Evolutionary conservation across 1,140 invertebrate genomes (phyloP).

Genomic region (Drosophila mojavensis): DNA sequence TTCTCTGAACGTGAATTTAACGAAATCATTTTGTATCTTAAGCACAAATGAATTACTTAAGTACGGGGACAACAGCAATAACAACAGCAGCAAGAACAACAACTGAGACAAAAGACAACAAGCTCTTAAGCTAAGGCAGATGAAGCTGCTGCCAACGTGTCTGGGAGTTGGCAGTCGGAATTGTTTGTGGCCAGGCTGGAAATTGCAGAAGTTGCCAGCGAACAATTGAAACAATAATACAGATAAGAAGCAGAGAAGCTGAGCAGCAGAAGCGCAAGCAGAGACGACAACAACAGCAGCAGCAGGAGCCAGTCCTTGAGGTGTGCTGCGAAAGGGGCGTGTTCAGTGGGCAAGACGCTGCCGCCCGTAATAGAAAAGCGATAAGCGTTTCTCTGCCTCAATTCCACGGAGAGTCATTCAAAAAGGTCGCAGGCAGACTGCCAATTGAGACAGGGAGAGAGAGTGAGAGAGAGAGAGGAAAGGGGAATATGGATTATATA

Average conservation of each 20-base stretch:
- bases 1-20: conserved; percentile 71
- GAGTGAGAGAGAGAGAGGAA: neutral
- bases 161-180: conserved; percentile 26
- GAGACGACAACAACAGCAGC: neutral
- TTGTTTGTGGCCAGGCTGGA: conserved; percentile 54
- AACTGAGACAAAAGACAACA: conserved; percentile 7
- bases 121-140: conserved; percentile 11
- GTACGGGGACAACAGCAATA: conserved; percentile 46
- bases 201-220: conserved; percentile 41
- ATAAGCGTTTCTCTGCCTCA: conserved; percentile 56
- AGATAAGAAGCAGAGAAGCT: conserved; percentile 34
- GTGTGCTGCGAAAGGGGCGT: neutral
- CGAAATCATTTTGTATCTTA: conserved; percentile 75
- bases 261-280: neutral
- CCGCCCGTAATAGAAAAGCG: conserved; percentile 73
- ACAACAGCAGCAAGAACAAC: conserved; percentile 20
- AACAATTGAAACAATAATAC: conserved; percentile 54
- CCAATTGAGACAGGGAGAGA: neutral
- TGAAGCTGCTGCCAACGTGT: conserved; percentile 44
- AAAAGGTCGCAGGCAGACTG: conserved; percentile 58
- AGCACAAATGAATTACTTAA: conserved; percentile 81
- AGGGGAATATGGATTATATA: conserved; percentile 2
- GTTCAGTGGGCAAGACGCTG: neutral
- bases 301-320: neutral
- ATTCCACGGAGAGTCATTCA: conserved; percentile 77